Evolutionary conservation across 2,888 invertebrate genomes (phyloP).

Genomic region (Ectemnius continuus): DNA sequence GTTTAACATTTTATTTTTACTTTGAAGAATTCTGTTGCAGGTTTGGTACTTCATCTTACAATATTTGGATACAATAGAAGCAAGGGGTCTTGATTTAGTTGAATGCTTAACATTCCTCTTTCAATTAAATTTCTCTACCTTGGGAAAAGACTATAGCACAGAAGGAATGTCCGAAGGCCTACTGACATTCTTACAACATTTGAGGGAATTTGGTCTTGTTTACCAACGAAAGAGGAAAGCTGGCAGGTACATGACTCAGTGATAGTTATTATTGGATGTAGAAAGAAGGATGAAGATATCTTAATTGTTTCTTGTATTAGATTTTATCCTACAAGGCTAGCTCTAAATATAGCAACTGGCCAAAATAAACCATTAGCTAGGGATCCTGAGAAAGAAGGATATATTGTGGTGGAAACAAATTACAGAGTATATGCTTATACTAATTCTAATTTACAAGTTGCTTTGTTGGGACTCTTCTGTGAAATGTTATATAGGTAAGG

Average conservation of each 20-base stretch:
- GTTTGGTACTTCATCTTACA: conserved; percentile 99
- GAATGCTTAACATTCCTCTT: conserved; percentile 97
- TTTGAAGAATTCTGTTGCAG: conserved; percentile 49
- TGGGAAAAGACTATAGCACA: conserved; percentile 97
- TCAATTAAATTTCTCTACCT: conserved; percentile 95
- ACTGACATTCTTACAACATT: conserved; percentile 94
- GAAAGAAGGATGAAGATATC: conserved; percentile 24
- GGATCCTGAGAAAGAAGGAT: conserved; percentile 81
- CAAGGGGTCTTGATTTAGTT: conserved; percentile 90
- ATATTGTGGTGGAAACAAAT: conserved; percentile 97
- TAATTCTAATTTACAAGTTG: conserved; percentile 93
- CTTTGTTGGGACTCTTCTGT: conserved; percentile 94
- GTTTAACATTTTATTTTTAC: conserved; percentile 5
- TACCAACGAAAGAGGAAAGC: conserved; percentile 88
- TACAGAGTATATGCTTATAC: conserved; percentile 98
- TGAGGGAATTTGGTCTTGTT: conserved; percentile 97
- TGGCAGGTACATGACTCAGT: conserved; percentile 80
- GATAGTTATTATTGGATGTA: conserved; percentile 2
- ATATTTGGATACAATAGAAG: conserved; percentile 95
- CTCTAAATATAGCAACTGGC: conserved; percentile 89
- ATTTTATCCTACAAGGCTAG: conserved; percentile 96
- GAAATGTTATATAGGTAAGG: conserved; percentile 91
- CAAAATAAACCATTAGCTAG: conserved; percentile 76
- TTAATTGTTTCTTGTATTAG: conserved; percentile 73
- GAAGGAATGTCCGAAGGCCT: conserved; percentile 94